Conservation (phyloP, 1,140 invertebrate genomes). For the Neelides sp. region DNA sequence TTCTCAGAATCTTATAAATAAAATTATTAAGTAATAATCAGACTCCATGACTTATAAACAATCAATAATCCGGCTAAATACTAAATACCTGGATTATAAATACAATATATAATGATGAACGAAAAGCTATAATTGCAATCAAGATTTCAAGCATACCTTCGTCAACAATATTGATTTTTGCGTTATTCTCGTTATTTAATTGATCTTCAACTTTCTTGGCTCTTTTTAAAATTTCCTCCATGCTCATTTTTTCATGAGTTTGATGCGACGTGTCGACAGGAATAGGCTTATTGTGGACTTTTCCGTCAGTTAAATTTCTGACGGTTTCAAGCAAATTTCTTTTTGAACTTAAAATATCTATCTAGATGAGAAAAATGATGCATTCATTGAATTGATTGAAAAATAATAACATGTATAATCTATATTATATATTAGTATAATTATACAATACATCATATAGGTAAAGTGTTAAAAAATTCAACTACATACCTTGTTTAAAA, state of each 20-base stretch:
- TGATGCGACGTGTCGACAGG: not conserved
- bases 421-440: too few relatives aligned
- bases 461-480: constrained; percentile 1
- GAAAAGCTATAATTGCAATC: too few relatives aligned
- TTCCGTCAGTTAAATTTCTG: constrained; percentile 50
- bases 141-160: too few relatives aligned
- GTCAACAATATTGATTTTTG: too few relatives aligned
- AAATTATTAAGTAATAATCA: too few relatives aligned
- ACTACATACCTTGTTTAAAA: constrained; percentile 70
- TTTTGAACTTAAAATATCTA: constrained; percentile 67
- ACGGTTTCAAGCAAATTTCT: constrained; percentile 55
- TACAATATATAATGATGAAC: too few relatives aligned
- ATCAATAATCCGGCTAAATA: too few relatives aligned
- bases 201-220: too few relatives aligned
- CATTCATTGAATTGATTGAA: not conserved
- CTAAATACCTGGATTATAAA: too few relatives aligned
- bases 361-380: constrained; percentile 39
- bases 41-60: too few relatives aligned
- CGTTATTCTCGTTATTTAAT: too few relatives aligned
- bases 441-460: not conserved
- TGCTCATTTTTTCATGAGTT: not conserved
- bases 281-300: constrained; percentile 33
- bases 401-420: not conserved
- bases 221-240: constrained; percentile 34
- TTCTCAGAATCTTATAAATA: constrained; percentile 29